Base-by-base conservation (phyloP, 2,113 vertebrate genomes). In the Siniperca chuatsi region DNA sequence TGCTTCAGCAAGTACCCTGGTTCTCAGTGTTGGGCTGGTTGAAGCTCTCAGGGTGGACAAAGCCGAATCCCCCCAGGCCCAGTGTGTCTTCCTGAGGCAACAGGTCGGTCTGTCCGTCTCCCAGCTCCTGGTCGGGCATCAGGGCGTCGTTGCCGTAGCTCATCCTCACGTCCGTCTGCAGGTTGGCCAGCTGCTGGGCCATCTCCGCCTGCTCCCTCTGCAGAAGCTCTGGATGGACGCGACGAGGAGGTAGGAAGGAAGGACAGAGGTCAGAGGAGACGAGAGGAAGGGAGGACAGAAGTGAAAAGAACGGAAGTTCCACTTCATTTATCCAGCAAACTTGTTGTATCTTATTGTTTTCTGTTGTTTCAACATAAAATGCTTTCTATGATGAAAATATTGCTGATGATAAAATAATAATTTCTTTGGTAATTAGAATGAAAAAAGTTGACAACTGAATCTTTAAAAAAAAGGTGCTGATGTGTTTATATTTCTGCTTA, bases 121-220 rank as follows among this genome's bases (percentile, higher is more conserved):
- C 93, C 20, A 92, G 54, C 84, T 95, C 93, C 89, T 92, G 83
- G 65, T 98, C 97, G 0, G 98, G 98, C 97, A 99, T 98, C 84
- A 99, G 97, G 48, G 98, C 98, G 37, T 99, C 98, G 2, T 99
- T 99, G 65, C 98, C 98, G 5, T 99, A 99, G 90, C 98, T 99
- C 92, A 99, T 97, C 72, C 98, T 96, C 58, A 96, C 96, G 15
- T 99, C 98, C 0, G 97, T 99, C 93, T 99, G 97, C 94, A 99
- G 97, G 73, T 97, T 97, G 83, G 98, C 97, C 95, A 99, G 92
- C 93, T 99, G 97, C 48, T 97, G 97, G 29, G 98, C 98, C 6
- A 98, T 98, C 85, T 99, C 99, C 67, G 97, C 97, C 91, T 99
- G 98, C 88, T 99, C 98, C 88, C 96, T 97, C 95, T 99, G 98